Evolutionary conservation across 2,113 vertebrate genomes (phyloP).

Genomic region (Nothobranchius furzeri): DNA sequence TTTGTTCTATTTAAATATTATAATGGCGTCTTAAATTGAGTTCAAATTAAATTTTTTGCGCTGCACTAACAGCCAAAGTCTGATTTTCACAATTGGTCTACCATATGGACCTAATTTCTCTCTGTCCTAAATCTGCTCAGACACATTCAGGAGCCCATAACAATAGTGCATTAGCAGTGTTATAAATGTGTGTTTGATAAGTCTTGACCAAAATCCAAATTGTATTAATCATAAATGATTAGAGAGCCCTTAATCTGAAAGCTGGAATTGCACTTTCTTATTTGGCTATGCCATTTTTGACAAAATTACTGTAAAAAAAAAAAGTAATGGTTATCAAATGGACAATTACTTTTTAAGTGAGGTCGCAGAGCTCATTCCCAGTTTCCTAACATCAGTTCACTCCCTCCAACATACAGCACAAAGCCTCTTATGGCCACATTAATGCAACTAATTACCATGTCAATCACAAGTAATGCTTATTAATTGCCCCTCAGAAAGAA

Average conservation of each 20-base stretch:
- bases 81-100: background rate
- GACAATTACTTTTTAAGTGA: slow-evolving; percentile 75
- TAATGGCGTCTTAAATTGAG: too few species aligned
- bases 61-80: background rate
- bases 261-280: slow-evolving; percentile 49
- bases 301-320: slow-evolving; percentile 64
- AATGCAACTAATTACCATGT: slow-evolving; percentile 83
- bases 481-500: slow-evolving; percentile 81
- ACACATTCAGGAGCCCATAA: background rate
- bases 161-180: slow-evolving; percentile 10
- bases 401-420: slow-evolving; percentile 56
- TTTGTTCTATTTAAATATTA: too few species aligned
- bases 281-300: slow-evolving; percentile 46
- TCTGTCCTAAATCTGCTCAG: background rate
- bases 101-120: background rate
- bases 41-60: too few species aligned
- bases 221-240: slow-evolving; percentile 28
- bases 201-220: slow-evolving; percentile 11
- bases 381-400: slow-evolving; percentile 57
- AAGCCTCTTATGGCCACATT: slow-evolving; percentile 81
- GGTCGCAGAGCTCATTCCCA: slow-evolving; percentile 59
- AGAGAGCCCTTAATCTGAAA: slow-evolving; percentile 47
- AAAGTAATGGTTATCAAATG: slow-evolving; percentile 67
- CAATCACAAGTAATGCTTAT: slow-evolving; percentile 84
- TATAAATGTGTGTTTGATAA: slow-evolving; percentile 18